Evolutionary conservation across 2,797 vertebrate genomes (phyloP), one percentile per base, ranked within the genome.

Genomic region (Catamblyrhynchus diadema): DNA sequence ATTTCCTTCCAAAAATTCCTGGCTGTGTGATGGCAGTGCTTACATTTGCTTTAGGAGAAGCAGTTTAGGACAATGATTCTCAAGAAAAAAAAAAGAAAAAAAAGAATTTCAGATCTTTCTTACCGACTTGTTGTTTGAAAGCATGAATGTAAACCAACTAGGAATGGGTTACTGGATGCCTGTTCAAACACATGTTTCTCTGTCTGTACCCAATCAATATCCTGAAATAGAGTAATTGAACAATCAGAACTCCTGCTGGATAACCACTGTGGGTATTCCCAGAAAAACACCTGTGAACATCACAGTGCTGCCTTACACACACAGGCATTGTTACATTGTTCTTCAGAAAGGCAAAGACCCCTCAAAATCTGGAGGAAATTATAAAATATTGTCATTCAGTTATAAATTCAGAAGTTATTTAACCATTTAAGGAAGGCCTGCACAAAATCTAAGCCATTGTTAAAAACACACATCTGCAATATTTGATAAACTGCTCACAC

Each of bases 181-280:
- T 99, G 99, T 96, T 99, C 99, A 71, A 99, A 99, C 94, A 99
- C 99, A 14, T 99, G 99, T 98, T 99, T 99, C 98, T 99, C 99
- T 16, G 99, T 99, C 98, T 99, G 99, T 71, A 99, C 99, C 99
- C 99, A 99, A 97, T 99, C 99, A 30, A 99, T 99, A 93, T 99
- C 99, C 99, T 99, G 95, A 53, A 98, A 96, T 6, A 97, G 92
- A 98, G 89, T 74, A 84, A 97, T 33, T 56, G 71, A 88, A 81
- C 91, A 94, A 81, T 97, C 89, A 95, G 81, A 95, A 91, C 75
- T 94, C 78, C 85, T 90, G 88, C 82, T 75, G 77, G 25, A 90
- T 30, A 74, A 93, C 37, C 81, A 80, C 59, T 14, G n/a, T 2
- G 83, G 89, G 59, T 14, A 73, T 91, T 70, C 74, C 93, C 93